phyloP scores from a whole-genome alignment of 2,113 vertebrate genomes.

The Xerus inauris region DNA sequence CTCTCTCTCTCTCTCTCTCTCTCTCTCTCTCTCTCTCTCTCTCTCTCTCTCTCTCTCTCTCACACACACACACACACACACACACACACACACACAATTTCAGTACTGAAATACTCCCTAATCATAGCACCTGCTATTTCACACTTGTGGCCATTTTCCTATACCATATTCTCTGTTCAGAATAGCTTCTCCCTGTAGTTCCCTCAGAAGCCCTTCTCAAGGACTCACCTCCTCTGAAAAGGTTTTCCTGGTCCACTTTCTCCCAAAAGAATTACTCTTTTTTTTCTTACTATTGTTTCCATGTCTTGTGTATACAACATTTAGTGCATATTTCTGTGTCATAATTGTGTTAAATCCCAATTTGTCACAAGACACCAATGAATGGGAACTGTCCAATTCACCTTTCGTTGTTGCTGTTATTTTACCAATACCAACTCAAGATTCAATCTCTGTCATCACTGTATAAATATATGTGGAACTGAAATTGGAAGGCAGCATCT shows the following conservation, averaged over 20 bases:
- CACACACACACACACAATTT: not conserved
- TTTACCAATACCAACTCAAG: not conserved
- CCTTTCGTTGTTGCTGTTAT: not conserved
- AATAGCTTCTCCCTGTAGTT: not conserved
- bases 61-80: not conserved
- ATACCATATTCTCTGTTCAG: not conserved
- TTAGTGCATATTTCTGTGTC: not conserved
- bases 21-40: not conserved
- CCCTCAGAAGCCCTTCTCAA: not conserved
- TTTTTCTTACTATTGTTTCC: not conserved
- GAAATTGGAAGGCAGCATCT: not conserved
- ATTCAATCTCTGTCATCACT: not conserved
- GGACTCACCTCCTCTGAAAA: not conserved
- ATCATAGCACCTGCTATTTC: not conserved
- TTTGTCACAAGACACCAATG: not conserved
- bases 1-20: too few relatives aligned
- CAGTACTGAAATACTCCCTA: not conserved
- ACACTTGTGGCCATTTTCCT: not conserved
- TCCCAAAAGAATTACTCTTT: not conserved
- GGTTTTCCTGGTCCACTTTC: not conserved
- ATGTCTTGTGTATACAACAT: not conserved
- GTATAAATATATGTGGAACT: slow-evolving; percentile 36
- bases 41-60: not conserved
- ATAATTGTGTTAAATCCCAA: not conserved
- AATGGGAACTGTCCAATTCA: not conserved